phyloP scores from a whole-genome alignment of 1,140 invertebrate genomes.

The Phocides pigmalion region DNA sequence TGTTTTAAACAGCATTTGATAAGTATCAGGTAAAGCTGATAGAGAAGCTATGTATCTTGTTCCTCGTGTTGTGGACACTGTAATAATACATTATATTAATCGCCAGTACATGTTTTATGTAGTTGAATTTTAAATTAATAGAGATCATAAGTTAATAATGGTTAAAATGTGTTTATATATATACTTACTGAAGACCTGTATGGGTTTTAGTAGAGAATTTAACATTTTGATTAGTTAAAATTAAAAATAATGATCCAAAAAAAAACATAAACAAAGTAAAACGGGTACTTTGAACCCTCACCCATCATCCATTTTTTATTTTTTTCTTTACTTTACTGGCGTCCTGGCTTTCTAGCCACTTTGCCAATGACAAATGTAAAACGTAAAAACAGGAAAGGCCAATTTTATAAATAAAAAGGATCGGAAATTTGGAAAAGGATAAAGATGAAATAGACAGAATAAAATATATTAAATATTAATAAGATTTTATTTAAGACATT shows the following conservation, averaged over 20 bases:
- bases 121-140: not conserved
- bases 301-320: conserved; percentile 41
- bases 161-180: not conserved
- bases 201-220: conserved; percentile 45
- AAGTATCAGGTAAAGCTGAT: conserved; percentile 92
- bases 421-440: too few relatives aligned
- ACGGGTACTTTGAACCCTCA: conserved; percentile 39
- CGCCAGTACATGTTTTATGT: not conserved
- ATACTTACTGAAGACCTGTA: conserved; percentile 49
- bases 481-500: too few relatives aligned
- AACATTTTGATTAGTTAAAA: conserved; percentile 48
- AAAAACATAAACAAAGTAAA: conserved; percentile 40
- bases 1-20: conserved; percentile 96
- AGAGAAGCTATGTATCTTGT: conserved; percentile 86
- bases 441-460: too few relatives aligned
- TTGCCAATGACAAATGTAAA: too few relatives aligned
- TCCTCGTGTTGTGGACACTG: conserved; percentile 48
- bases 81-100: conserved; percentile 35
- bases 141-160: not conserved
- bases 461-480: too few relatives aligned
- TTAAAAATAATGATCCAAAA: conserved; percentile 34
- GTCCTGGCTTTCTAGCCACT: too few relatives aligned
- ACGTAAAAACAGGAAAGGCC: too few relatives aligned
- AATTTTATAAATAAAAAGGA: too few relatives aligned
- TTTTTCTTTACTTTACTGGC: too few relatives aligned